Conservation (phyloP, 64 coral and sea anemone species). For the Actinia equina region DNA sequence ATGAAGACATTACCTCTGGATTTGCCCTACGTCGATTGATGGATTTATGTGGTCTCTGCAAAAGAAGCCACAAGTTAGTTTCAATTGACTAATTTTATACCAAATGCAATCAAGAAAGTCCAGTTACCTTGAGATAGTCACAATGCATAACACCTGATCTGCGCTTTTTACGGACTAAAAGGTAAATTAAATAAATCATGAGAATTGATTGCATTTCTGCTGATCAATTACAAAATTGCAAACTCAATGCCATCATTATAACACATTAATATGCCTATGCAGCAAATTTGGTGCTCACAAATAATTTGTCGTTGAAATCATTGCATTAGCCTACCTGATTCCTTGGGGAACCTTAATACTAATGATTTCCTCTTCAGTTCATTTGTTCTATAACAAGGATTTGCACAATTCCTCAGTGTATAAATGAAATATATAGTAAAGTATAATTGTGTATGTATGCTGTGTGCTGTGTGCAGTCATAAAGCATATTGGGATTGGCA, state of each 20-base stretch:
- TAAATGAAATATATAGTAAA: too few relatives aligned
- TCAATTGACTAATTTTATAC: neutral
- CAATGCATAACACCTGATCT: constrained; percentile 96
- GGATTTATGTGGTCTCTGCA: constrained; percentile 92
- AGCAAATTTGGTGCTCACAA: too few relatives aligned
- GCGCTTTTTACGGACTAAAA: constrained; percentile 81
- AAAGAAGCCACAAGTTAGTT: neutral
- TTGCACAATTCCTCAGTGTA: too few relatives aligned
- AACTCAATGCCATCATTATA: neutral
- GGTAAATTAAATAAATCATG: neutral
- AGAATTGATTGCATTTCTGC: neutral
- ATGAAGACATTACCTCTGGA: constrained; percentile 64
- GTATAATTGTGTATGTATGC: too few relatives aligned
- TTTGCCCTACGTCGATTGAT: constrained; percentile 91
- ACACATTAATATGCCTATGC: neutral
- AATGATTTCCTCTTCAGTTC: constrained; percentile 93
- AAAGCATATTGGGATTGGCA: too few relatives aligned
- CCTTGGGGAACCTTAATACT: constrained; percentile 92
- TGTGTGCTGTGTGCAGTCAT: too few relatives aligned
- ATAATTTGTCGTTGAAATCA: too few relatives aligned
- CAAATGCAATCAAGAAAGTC: neutral
- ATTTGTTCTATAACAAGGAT: constrained; percentile 54
- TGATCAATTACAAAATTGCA: neutral
- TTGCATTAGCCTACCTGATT: constrained; percentile 62
- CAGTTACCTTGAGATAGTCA: constrained; percentile 88